Evolutionary conservation across 2,888 invertebrate species (phyloP).

Genomic region (Notocelia uddmanniana): DNA sequence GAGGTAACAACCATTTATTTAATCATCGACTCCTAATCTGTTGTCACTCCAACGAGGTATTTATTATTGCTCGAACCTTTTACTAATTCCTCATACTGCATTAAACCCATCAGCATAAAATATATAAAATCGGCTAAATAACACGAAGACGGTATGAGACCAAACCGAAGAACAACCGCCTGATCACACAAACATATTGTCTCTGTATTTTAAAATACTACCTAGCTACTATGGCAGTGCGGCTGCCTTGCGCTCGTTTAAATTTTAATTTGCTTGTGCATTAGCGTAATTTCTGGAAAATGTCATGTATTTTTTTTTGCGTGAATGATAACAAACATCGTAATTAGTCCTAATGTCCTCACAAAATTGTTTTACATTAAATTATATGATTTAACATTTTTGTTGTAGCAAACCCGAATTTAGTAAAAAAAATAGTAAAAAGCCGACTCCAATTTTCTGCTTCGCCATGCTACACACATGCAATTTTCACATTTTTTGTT

Average conservation of each 20-base stretch:
- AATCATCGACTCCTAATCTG: not conserved
- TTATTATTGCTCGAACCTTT: constrained; percentile 24
- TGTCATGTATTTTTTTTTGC: too few relatives aligned
- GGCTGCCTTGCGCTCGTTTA: not conserved
- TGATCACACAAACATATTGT: constrained; percentile 21
- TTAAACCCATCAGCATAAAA: constrained; percentile 38
- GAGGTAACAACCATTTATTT: not conserved
- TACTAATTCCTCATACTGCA: constrained; percentile 31
- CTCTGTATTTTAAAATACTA: not conserved
- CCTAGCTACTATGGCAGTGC: not conserved
- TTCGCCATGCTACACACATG: too few relatives aligned
- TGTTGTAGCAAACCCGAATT: too few relatives aligned
- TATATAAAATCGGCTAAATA: constrained; percentile 36
- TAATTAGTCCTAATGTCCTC: too few relatives aligned
- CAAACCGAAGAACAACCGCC: not conserved
- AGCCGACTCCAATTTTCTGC: too few relatives aligned
- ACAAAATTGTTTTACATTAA: too few relatives aligned
- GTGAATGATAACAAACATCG: too few relatives aligned
- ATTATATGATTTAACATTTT: too few relatives aligned
- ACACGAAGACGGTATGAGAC: constrained; percentile 28
- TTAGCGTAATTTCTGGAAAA: too few relatives aligned
- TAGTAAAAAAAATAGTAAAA: too few relatives aligned
- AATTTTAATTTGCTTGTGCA: too few relatives aligned
- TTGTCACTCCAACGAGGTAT: constrained; percentile 9
- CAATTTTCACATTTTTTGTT: too few relatives aligned